Evolutionary conservation across 2,113 vertebrate genomes (phyloP), one percentile per base, ranked within the genome.

Genomic region (Nothoprocta pentlandii): DNA sequence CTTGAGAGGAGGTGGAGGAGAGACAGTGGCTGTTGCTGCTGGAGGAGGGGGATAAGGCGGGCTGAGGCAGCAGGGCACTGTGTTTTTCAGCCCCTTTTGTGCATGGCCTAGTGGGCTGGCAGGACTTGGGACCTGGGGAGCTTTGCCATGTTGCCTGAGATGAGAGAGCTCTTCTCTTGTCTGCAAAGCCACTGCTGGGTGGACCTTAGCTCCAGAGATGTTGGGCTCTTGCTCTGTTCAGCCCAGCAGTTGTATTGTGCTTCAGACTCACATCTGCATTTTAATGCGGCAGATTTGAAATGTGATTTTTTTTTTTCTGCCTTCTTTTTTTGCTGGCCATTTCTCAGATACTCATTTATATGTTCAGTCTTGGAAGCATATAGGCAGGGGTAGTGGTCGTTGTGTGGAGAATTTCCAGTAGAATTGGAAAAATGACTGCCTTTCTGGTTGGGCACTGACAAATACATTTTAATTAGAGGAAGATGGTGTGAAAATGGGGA

Each of bases 341-440:
- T 81, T 78, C 61, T 81, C 16, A 58, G 22, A 17, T 70, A 7
- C 2, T 63, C 84, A 30, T 70, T 80, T 54, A 79, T 36, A 23
- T 0, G 0, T 70, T 81, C 25, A 59, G 10, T 63, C 23, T 49
- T 1, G 0, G 54, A 74, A 84, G 68, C 1, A 2, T 59, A 32
- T 74, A 34, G 44, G 20, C 66, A 77, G 54, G 8, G 36, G 89
- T 91, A 44, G 34, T n/a, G 26, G 36, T 41, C 42, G 7, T 81
- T 59, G 30, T 15, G 21, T 80, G 61, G 42, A 81, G 91, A 75
- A 75, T 91, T 81, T 51, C 22, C 81, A 66, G 46, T 85, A 44
- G 19, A 1, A 0, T 46, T 84, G 36, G 42, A 75, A 80, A 82
- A 83, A 71, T 54, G 39, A 62, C 22, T 81, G 23, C 32, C 36